These are phyloP conservation scores for Cetonia aurata DNA, from an alignment of 2,888 invertebrate genomes.

Conservation along the genomic window DNA sequence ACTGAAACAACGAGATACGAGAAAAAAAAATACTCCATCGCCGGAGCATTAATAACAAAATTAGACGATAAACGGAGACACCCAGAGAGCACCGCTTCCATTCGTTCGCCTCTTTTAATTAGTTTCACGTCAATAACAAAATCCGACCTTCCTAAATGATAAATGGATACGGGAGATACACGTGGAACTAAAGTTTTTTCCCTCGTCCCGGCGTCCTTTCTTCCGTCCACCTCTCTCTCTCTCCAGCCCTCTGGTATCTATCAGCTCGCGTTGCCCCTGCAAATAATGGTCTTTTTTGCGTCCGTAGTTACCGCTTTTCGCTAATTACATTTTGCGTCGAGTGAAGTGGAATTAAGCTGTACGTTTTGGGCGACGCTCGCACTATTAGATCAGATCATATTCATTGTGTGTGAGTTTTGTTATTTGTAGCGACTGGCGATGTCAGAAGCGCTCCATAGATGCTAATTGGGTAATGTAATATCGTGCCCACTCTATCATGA, in stretches of 20 bases:
- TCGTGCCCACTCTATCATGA: too few species aligned
- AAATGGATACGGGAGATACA: constrained; percentile 47
- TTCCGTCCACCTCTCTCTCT: neutral
- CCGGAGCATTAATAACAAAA: constrained; percentile 36
- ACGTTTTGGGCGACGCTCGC: neutral
- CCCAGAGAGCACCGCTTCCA: constrained; percentile 26
- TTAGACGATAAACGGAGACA: constrained; percentile 36
- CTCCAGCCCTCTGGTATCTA: neutral
- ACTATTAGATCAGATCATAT: too few species aligned
- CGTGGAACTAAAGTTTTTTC: constrained; percentile 46
- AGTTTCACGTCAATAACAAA: constrained; percentile 51
- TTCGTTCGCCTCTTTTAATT: constrained; percentile 50
- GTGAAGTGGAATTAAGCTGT: constrained; percentile 41
- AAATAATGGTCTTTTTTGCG: constrained; percentile 48
- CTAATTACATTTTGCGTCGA: constrained; percentile 43
- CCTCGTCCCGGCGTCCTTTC: neutral
- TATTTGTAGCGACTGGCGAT: too few species aligned
- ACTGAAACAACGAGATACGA: too few species aligned
- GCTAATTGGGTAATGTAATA: too few species aligned
- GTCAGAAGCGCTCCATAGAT: too few species aligned
- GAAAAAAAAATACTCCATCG: constrained; percentile 25
- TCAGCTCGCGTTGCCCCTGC: neutral
- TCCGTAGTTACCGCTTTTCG: constrained; percentile 35
- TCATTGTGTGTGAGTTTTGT: too few species aligned
- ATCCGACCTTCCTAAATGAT: constrained; percentile 51